Percentiles rank a stretch among this genome's conserved stretches.
phyloP scores from a whole-genome alignment of 2,888 invertebrate genomes.

The Caenorhabditis panamensis region DNA sequence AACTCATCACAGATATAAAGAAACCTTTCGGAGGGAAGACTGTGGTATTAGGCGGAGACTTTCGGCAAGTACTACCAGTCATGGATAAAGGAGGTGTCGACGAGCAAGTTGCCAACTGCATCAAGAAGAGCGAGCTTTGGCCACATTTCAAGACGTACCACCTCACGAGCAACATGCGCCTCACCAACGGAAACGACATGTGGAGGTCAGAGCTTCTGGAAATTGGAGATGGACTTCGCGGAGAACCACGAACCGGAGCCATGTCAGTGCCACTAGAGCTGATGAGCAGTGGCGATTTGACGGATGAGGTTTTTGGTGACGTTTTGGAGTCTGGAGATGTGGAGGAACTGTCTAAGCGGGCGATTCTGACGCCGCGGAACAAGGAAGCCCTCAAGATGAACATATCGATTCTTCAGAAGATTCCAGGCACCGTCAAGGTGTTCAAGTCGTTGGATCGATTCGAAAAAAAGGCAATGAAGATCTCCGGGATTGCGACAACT shows the following conservation, averaged over 20 bases:
- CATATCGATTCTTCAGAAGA: not conserved
- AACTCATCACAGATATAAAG: constrained; percentile 29
- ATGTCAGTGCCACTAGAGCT: not conserved
- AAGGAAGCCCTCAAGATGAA: constrained; percentile 12
- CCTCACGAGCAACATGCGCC: constrained; percentile 39
- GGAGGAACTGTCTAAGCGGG: not conserved
- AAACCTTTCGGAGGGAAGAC: constrained; percentile 55
- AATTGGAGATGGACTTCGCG: constrained; percentile 18
- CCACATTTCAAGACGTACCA: constrained; percentile 1
- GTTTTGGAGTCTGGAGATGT: not conserved
- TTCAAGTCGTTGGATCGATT: not conserved
- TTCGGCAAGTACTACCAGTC: constrained; percentile 56
- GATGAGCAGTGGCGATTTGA: constrained; percentile 2
- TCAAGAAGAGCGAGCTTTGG: constrained; percentile 43
- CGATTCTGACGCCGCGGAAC: constrained; percentile 24
- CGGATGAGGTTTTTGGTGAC: constrained; percentile 17
- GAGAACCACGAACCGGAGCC: not conserved
- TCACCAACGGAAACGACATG: not conserved
- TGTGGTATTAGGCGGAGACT: constrained; percentile 57
- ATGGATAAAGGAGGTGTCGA: constrained; percentile 7
- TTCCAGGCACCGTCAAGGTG: not conserved
- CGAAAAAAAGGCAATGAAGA: not conserved
- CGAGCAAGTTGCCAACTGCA: constrained; percentile 29
- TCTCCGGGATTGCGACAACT: not conserved
- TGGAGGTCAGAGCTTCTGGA: constrained; percentile 30